These are phyloP conservation scores for Indri indri DNA, from an alignment of 2,113 vertebrate genomes.

Conservation along the genomic window DNA sequence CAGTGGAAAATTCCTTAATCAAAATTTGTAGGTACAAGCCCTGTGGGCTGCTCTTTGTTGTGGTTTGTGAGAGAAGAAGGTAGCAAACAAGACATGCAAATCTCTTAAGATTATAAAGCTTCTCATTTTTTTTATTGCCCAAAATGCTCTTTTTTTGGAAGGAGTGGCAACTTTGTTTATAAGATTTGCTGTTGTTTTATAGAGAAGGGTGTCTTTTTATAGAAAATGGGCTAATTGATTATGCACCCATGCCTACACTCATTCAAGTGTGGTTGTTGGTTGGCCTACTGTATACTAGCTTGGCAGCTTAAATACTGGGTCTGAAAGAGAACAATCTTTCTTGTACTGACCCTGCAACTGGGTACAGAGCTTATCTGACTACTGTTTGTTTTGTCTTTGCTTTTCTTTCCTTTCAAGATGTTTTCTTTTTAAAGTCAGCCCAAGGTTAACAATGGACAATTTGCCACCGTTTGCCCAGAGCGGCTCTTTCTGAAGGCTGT, in stretches of 20 bases:
- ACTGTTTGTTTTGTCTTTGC: constrained; percentile 39
- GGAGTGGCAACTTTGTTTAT: not conserved
- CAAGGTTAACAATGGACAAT: constrained; percentile 62
- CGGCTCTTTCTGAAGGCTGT: not conserved
- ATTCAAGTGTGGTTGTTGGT: not conserved
- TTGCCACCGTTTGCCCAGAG: not conserved
- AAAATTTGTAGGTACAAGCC: not conserved
- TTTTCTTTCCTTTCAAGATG: constrained; percentile 43
- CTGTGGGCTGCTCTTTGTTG: not conserved
- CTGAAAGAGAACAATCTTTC: not conserved
- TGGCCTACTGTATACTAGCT: not conserved
- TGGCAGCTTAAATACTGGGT: not conserved
- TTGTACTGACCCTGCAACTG: not conserved
- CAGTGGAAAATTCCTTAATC: constrained; percentile 27
- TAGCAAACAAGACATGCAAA: not conserved
- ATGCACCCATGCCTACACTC: rapidly evolving
- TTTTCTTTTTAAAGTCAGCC: constrained; percentile 50
- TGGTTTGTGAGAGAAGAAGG: not conserved
- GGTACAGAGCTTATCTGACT: not conserved
- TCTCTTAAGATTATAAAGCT: constrained; percentile 10
- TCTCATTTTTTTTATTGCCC: not conserved
- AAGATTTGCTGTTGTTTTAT: constrained; percentile 1
- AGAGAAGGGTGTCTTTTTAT: not conserved
- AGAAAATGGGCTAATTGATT: not conserved
- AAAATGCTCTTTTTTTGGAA: not conserved